A percentile compares a stretch with the other conserved stretches of the same genome.
phyloP scores from a whole-genome alignment of 1,140 invertebrate species.

The Drosophila teissieri region DNA sequence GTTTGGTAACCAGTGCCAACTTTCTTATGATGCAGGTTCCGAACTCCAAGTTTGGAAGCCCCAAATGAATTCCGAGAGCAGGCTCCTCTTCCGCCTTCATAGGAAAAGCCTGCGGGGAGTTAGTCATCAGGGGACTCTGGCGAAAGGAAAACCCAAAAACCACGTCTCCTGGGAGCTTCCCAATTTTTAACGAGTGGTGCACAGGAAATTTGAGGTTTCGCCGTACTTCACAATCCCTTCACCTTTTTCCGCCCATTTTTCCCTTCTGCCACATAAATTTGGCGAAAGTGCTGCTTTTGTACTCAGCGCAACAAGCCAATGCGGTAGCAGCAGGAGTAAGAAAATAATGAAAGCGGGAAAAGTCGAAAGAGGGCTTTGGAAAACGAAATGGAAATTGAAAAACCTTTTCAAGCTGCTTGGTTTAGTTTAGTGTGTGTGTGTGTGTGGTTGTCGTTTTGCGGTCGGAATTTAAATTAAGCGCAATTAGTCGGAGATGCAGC shows the following conservation, averaged over 20 bases:
- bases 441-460: neutral
- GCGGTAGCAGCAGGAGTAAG: conserved; percentile 16
- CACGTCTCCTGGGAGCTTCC: conserved; percentile 22
- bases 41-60: neutral
- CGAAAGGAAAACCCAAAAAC: too few species aligned
- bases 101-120: too few species aligned
- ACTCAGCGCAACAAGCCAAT: conserved; percentile 16
- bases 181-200: neutral
- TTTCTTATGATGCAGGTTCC: neutral
- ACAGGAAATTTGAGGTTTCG: conserved; percentile 5
- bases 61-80: neutral
- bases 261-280: conserved; percentile 21
- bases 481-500: conserved; percentile 15
- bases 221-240: conserved; percentile 6
- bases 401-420: conserved; percentile 30
- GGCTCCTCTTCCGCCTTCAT: neutral
- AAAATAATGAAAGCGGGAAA: neutral
- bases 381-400: conserved; percentile 11
- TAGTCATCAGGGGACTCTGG: conserved; percentile 13
- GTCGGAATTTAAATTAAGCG: conserved; percentile 31
- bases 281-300: conserved; percentile 18
- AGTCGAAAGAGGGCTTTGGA: neutral
- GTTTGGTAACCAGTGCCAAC: neutral
- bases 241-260: neutral
- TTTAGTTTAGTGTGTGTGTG: neutral